Conservation (phyloP, 1,140 invertebrate species). For the Mylabris phalerata region DNA sequence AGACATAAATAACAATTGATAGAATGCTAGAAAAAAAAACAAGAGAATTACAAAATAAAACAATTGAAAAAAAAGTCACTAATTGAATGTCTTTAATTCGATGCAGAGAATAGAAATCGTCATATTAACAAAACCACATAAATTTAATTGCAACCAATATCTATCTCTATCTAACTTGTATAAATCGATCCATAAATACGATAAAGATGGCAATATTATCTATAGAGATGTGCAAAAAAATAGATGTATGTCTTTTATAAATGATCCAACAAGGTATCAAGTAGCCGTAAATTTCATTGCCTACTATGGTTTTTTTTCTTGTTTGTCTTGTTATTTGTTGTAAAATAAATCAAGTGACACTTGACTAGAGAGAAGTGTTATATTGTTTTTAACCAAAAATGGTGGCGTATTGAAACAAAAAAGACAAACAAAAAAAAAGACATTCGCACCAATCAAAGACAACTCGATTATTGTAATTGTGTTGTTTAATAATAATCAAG, state of each 20-base stretch:
- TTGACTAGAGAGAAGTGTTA: too few relatives aligned
- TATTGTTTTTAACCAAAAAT: too few relatives aligned
- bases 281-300: slow-evolving; percentile 21
- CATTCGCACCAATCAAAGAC: too few relatives aligned
- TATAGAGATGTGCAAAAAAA: too few relatives aligned
- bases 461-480: too few relatives aligned
- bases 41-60: slow-evolving; percentile 26
- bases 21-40: slow-evolving; percentile 8
- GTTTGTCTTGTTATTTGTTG: too few relatives aligned
- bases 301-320: too few relatives aligned
- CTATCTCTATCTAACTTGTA: slow-evolving; percentile 10
- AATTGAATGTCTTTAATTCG: slow-evolving; percentile 35
- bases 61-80: slow-evolving; percentile 14
- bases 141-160: slow-evolving; percentile 16
- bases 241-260: too few relatives aligned
- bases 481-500: too few relatives aligned
- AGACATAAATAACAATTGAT: slow-evolving; percentile 27
- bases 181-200: neutral
- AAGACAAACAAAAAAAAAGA: too few relatives aligned
- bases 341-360: too few relatives aligned
- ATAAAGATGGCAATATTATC: slow-evolving; percentile 5
- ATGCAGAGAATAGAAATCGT: slow-evolving; percentile 33
- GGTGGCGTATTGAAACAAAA: too few relatives aligned
- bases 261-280: slow-evolving; percentile 2
- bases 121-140: slow-evolving; percentile 27